phyloP scores from a whole-genome alignment of 2,113 vertebrate species.

The Hirundichthys speculiger region DNA sequence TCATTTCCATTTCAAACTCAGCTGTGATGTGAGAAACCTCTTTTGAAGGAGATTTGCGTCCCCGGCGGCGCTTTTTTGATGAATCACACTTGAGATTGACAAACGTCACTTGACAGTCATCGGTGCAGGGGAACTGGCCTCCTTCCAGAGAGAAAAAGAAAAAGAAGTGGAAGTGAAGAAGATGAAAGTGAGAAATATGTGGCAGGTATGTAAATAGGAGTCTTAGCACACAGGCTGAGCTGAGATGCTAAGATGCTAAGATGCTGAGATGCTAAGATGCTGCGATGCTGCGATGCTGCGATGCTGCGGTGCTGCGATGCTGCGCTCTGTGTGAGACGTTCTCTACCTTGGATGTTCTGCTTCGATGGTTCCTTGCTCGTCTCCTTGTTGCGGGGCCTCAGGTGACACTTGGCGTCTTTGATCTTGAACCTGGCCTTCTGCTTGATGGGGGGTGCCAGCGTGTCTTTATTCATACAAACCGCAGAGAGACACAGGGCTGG shows the following conservation, averaged over 20 bases:
- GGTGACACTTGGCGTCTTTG: conserved; percentile 94
- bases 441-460: conserved; percentile 84
- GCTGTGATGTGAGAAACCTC: conserved; percentile 94
- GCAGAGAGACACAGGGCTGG: background rate
- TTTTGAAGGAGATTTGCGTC: conserved; percentile 92
- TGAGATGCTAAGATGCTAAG: too few relatives aligned
- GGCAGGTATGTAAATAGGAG: too few relatives aligned
- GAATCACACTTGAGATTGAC: conserved; percentile 95
- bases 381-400: conserved; percentile 89
- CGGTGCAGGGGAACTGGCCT: conserved; percentile 85
- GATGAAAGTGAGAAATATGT: too few relatives aligned
- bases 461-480: conserved; percentile 75
- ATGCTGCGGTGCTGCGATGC: too few relatives aligned
- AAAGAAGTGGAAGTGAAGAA: background rate
- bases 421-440: conserved; percentile 96
- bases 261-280: too few relatives aligned
- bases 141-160: conserved; percentile 55
- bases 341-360: conserved; percentile 84
- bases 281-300: too few relatives aligned
- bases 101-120: conserved; percentile 92
- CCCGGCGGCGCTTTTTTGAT: conserved; percentile 91
- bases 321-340: background rate
- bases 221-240: too few relatives aligned
- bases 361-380: conserved; percentile 82
- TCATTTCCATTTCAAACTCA: conserved; percentile 94